Evolutionary conservation across 2,888 invertebrate genomes (phyloP).

Genomic region (Drosophila hawaiiensis): DNA sequence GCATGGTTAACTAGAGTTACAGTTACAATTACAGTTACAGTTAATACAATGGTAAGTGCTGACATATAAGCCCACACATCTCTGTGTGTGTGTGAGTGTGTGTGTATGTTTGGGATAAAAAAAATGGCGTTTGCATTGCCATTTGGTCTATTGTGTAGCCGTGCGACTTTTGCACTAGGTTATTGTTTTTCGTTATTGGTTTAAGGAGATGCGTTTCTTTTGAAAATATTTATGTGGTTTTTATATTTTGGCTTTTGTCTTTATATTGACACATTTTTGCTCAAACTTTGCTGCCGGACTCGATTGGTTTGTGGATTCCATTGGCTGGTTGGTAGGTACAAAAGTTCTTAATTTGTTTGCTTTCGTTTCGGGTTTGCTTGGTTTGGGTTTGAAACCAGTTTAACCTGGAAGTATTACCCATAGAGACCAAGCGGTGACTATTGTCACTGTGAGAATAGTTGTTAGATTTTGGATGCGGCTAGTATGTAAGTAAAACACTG

Average conservation of each 20-base stretch:
- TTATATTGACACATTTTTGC: slow-evolving; percentile 85
- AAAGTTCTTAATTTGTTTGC: slow-evolving; percentile 25
- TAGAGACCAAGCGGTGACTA: slow-evolving; percentile 61
- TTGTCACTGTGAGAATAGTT: slow-evolving; percentile 57
- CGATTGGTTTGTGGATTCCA: slow-evolving; percentile 75
- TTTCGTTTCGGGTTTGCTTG: slow-evolving; percentile 12
- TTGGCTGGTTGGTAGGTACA: slow-evolving; percentile 49
- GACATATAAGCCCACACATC: slow-evolving; percentile 22
- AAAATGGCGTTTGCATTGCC: slow-evolving; percentile 61
- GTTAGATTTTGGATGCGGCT: slow-evolving; percentile 57
- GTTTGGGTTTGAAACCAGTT: neutral
- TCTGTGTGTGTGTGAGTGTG: neutral
- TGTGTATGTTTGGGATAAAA: neutral
- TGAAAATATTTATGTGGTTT: slow-evolving; percentile 29
- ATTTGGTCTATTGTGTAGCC: slow-evolving; percentile 82
- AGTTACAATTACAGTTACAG: slow-evolving; percentile 32
- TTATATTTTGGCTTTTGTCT: slow-evolving; percentile 79
- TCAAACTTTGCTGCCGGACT: slow-evolving; percentile 85
- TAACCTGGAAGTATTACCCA: slow-evolving; percentile 4
- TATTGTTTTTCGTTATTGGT: slow-evolving; percentile 69
- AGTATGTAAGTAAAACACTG: slow-evolving; percentile 85
- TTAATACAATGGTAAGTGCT: slow-evolving; percentile 35
- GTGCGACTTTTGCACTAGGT: slow-evolving; percentile 77
- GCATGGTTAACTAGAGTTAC: slow-evolving; percentile 28
- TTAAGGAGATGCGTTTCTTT: slow-evolving; percentile 19